These are phyloP conservation scores for Pelmatolapia mariae DNA, from an alignment of 2,113 vertebrate genomes.

Conservation along the genomic window DNA sequence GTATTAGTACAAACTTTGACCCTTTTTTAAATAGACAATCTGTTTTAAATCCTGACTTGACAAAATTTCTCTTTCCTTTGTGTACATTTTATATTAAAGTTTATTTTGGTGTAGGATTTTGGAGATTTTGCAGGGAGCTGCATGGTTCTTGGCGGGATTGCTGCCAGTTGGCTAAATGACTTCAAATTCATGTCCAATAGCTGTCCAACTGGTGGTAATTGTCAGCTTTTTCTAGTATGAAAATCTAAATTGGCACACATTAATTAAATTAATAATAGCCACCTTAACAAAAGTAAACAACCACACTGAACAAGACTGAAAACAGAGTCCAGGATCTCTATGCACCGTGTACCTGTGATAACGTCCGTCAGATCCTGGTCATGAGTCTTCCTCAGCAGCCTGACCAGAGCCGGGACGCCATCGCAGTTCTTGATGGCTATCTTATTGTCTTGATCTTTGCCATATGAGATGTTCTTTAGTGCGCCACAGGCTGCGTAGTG, in stretches of 20 bases:
- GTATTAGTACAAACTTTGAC: not conserved
- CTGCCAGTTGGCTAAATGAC: not conserved
- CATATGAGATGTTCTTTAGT: slow-evolving; percentile 94
- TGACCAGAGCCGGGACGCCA: slow-evolving; percentile 83
- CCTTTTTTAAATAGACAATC: not conserved
- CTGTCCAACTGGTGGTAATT: not conserved
- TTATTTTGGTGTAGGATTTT: not conserved
- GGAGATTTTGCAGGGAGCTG: not conserved
- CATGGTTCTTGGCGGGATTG: not conserved
- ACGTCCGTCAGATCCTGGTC: slow-evolving; percentile 90
- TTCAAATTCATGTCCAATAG: not conserved
- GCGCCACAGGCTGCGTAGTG: slow-evolving; percentile 91
- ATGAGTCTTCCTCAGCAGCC: slow-evolving; percentile 84
- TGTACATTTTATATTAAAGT: not conserved
- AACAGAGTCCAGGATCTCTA: not conserved
- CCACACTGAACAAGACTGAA: not conserved
- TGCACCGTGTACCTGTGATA: slow-evolving; percentile 81
- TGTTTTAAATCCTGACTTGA: not conserved
- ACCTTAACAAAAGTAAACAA: not conserved
- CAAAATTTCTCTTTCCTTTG: not conserved
- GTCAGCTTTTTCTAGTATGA: not conserved
- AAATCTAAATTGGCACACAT: not conserved
- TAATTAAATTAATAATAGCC: not conserved
- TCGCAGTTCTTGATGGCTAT: slow-evolving; percentile 97
- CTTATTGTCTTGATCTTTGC: slow-evolving; percentile 92